Base-by-base conservation (phyloP, 2,797 vertebrate species). In the Pithecia hirsuta region DNA sequence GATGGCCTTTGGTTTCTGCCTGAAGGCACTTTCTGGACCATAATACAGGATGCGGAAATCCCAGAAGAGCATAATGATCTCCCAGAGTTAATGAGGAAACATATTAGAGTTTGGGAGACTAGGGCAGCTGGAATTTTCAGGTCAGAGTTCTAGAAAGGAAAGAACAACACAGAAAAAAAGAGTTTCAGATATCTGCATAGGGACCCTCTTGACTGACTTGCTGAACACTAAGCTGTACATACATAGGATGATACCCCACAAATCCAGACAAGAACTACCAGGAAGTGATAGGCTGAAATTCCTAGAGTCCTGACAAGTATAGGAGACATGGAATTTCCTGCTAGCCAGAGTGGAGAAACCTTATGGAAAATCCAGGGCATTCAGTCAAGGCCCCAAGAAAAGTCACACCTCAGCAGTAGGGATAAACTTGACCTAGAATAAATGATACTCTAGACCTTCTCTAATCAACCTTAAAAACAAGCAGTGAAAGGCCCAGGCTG, bases 401-500 rank as follows among this genome's bases (percentile, higher is more conserved):
- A 3, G 28, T 33, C 67, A 61, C 76, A 78, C 26, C 44, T 92
- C 78, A 92, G 50, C 30, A 83, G 67, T 41, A 81, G 33, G 12
- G 33, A 70, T 61, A 89, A 96, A 64, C 17, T 61, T 72, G 39
- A 33, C 39, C 50, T 83, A 79, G 50, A 93, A 91, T 91, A 96
- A 91, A 93, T 74, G 50, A 33, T 78, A 89, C 74, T 85, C 39
- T 82, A 86, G 39, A 81, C 17, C 7, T 92, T 44, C 50, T 64
- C 17, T 82, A 75, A 86, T 82, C 67, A 89, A 81, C 46, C 44
- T 55, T 84, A 82, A 83, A 92, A 89, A 70, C 24, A 89, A 94
- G n/a, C 44, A 76, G 78, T 61, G 44, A 85, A 86, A 94, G 50
- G 2, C 46, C 91, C 64, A 30, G 7, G 26, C 19, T 85, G 64